Conservation (phyloP, 2,888 invertebrate species). For the Galeruca laticollis region DNA sequence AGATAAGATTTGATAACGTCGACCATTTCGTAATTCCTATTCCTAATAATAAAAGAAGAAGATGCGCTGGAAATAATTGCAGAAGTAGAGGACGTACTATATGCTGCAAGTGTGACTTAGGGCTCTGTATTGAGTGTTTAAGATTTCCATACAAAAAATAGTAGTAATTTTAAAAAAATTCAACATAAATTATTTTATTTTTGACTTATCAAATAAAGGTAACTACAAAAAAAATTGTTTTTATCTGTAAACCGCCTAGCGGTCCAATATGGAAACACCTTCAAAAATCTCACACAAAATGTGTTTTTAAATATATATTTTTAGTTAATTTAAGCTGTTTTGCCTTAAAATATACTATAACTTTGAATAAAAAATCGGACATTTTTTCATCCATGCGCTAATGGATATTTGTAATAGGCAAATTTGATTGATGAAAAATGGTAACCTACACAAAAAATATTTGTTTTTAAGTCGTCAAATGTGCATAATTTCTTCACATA, state of each 20-base stretch:
- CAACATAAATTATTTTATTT: too few relatives aligned
- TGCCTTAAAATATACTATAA: background rate
- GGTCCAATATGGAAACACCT: constrained; percentile 3
- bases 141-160: background rate
- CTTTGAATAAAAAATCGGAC: background rate
- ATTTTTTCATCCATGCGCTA: constrained; percentile 15
- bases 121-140: constrained; percentile 8
- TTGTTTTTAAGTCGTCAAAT: too few relatives aligned
- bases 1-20: too few relatives aligned
- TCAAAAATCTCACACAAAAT: constrained; percentile 5
- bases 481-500: too few relatives aligned
- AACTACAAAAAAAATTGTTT: background rate
- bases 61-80: constrained; percentile 7
- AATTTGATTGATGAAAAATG: too few relatives aligned
- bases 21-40: too few relatives aligned
- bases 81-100: background rate
- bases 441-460: too few relatives aligned
- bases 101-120: constrained; percentile 11
- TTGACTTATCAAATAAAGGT: too few relatives aligned
- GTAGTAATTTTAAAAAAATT: background rate
- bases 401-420: too few relatives aligned
- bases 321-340: background rate
- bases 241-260: background rate
- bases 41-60: too few relatives aligned
- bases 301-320: too few relatives aligned